Conservation (phyloP, 2,113 vertebrate species). For the Petroica traversi region DNA sequence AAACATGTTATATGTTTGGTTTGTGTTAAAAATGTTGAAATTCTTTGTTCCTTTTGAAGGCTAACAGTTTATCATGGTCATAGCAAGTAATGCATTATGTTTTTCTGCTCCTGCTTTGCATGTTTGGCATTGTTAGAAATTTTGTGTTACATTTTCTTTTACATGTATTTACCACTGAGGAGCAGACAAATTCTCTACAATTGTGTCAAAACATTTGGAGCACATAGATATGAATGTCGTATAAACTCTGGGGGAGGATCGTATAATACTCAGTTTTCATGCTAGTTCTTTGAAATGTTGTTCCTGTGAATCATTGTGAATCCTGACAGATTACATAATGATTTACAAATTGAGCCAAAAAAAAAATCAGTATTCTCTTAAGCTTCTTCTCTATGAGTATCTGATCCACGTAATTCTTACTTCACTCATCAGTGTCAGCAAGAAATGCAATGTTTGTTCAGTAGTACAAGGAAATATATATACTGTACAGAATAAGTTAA, state of each 20-base stretch:
- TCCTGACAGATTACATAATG: neutral
- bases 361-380: neutral
- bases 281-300: neutral
- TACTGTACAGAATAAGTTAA: neutral
- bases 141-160: neutral
- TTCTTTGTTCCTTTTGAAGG: neutral
- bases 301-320: neutral
- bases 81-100: neutral
- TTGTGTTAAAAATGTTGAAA: neutral
- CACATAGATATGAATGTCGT: neutral
- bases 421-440: neutral
- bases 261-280: neutral
- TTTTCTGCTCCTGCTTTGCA: neutral
- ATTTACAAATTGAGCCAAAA: neutral
- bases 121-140: neutral
- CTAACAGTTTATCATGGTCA: neutral
- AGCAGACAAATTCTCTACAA: neutral
- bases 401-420: neutral
- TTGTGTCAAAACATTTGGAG: neutral
- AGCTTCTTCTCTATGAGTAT: rapidly evolving
- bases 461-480: neutral
- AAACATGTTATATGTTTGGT: neutral
- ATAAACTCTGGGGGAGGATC: neutral
- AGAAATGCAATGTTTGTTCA: neutral
- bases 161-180: neutral